Conservation (phyloP, 2,888 invertebrate species). For the Cephus rjabovi region DNA sequence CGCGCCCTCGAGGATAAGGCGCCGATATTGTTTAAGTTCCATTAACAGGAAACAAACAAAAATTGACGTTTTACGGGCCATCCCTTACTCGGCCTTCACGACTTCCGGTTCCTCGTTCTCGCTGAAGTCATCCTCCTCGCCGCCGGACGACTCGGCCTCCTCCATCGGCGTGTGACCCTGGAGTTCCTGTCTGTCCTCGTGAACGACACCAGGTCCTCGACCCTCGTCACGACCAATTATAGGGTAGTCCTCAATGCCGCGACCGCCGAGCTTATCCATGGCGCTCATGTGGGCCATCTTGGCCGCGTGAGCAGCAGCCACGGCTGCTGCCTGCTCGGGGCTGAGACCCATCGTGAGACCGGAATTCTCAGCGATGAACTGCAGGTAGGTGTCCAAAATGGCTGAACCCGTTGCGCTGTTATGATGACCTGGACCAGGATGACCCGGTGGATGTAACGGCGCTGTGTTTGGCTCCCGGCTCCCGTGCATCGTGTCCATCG, state of each 20-base stretch:
- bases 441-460: constrained; percentile 63
- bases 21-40: background rate
- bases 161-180: constrained; percentile 46
- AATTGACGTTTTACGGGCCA: background rate
- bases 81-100: constrained; percentile 54
- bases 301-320: constrained; percentile 80
- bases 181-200: constrained; percentile 53
- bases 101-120: constrained; percentile 61
- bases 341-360: constrained; percentile 76
- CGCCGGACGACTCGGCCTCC: constrained; percentile 56
- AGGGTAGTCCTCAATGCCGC: constrained; percentile 58
- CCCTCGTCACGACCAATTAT: constrained; percentile 61
- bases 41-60: background rate
- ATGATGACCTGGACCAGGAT: constrained; percentile 38
- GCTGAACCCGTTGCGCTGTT: constrained; percentile 77
- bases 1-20: background rate
- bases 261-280: constrained; percentile 65
- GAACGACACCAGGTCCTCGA: constrained; percentile 47
- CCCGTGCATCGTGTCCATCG: constrained; percentile 73
- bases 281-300: constrained; percentile 84
- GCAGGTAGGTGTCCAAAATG: constrained; percentile 87
- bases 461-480: constrained; percentile 79
- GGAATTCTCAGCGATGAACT: constrained; percentile 88
- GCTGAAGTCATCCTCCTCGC: constrained; percentile 61
- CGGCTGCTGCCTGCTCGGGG: constrained; percentile 73